Base-by-base conservation (phyloP, 35 echinoderm and acorn worm genomes). In the Antedon bifida region DNA sequence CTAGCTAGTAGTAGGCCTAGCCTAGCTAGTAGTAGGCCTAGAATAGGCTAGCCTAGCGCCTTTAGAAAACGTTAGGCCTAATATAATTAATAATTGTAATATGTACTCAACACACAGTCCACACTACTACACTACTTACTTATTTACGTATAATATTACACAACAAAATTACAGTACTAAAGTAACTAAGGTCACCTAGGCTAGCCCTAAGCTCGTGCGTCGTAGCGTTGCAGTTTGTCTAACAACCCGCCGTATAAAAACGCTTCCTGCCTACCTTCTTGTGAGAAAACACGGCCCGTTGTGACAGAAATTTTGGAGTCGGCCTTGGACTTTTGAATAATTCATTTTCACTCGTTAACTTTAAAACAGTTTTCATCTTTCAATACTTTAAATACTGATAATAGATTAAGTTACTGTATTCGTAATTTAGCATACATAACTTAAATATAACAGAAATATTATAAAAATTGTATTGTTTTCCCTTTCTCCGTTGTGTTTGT, bases 211-310 rank as follows among this genome's bases (percentile, higher is more conserved):
- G 78, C 9, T 34, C n/a, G n/a, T n/a, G n/a, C n/a, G n/a, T n/a
- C n/a, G n/a, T n/a, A n/a, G n/a, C n/a, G n/a, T 32, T 29, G 29
- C 5, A 29, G 13, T 42, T 9, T 3, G 81, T 31, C 10, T 30
- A 77, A 2, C 31, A 19, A 78, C 21, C 3, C 7, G 17, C 0
- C 17, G 16, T 23, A 3, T 26, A 19, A 31, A 10, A 31, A 19
- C 5, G 30, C 32, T 79, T 11, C 74, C 0, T n/a, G n/a, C 78
- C 74, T 84, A 96, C 93, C 93, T 91, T 96, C 76, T 96, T 97
- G 38, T 97, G 94, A 10, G 94, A 97, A 80, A 97, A 97, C n/a
- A 87, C 84, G 0, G 77, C 77, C 9, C n/a, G 31, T 85, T 97
- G 90, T 31, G 84, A 84, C 29, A 89, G 46, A 76, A 97, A 97